Conservation (phyloP, 1,140 invertebrate species). For the Steinernema khuongi region DNA sequence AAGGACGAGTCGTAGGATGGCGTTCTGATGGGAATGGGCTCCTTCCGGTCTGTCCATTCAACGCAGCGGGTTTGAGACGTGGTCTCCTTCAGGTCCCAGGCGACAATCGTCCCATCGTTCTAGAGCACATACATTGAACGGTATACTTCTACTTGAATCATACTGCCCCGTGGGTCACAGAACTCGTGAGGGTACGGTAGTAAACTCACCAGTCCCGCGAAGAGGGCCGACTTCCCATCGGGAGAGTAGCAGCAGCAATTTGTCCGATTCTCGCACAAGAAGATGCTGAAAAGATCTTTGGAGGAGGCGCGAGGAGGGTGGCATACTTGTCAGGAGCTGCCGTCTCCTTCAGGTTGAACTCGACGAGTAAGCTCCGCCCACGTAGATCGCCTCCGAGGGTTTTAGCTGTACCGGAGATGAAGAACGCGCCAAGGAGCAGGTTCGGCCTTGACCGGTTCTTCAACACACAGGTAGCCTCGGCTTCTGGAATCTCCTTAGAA, state of each 20-base stretch:
- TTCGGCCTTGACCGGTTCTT: background rate
- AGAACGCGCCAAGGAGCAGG: background rate
- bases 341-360: background rate
- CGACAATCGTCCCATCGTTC: background rate
- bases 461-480: background rate
- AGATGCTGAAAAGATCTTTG: background rate
- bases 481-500: background rate
- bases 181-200: no score
- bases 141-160: no score
- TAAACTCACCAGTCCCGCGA: background rate
- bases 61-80: background rate
- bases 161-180: no score
- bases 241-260: background rate
- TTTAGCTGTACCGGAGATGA: background rate
- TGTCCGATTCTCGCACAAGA: background rate
- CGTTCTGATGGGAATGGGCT: background rate
- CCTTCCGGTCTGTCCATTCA: background rate
- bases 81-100: background rate
- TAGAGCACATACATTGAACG: no score
- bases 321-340: background rate
- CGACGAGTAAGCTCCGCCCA: background rate
- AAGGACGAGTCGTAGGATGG: background rate
- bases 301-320: background rate
- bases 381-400: background rate
- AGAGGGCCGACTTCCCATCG: background rate